Evolutionary conservation across 2,113 vertebrate species (phyloP), one percentile per base, ranked within the genome.

Genomic region (Dicrurus megarhynchus): DNA sequence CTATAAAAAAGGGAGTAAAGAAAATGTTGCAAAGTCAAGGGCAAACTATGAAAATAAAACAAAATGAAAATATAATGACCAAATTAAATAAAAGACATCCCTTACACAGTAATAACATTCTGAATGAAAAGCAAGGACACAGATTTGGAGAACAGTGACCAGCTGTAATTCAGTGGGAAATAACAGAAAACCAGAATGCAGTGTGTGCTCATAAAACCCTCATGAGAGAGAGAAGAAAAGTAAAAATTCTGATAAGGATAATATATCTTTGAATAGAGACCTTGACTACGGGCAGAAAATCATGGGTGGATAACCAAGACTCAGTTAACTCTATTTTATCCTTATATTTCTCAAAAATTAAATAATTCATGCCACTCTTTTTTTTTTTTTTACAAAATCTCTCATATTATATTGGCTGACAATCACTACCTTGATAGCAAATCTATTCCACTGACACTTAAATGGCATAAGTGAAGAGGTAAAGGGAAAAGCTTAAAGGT

Each of bases 21-120:
- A 65, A 89, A 93, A 87, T 81, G 46, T 82, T 83, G 42, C 61
- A 46, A 78, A 92, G 73, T 81, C 87, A 90, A 93, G 75, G 63
- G 39, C 10, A 0, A 83, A 68, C 21, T 71, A 44, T 35, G 79
- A 92, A 95, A 96, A 94, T 85, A 91, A 94, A 96, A 80, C 87
- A 64, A 96, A 96, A 89, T 84, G 3, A 84, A 95, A 92, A 90
- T 76, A 61, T 78, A 92, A 80, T 82, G 32, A 78, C 39, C 16
- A 82, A 88, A 87, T 92, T 88, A 90, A 93, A 87, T 65, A 75
- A 78, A 77, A 83, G 10, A 56, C 41, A 84, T 89, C 30, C 26
- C n/a, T 92, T 82, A 41, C 41, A 68, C 20, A n/a, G 39, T 93
- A 75, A 61, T 52, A 89, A 80, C 37, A 4, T 39, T 84, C 35